Evolutionary conservation across 1,140 invertebrate species (phyloP).

Genomic region (Tribolium madens): DNA sequence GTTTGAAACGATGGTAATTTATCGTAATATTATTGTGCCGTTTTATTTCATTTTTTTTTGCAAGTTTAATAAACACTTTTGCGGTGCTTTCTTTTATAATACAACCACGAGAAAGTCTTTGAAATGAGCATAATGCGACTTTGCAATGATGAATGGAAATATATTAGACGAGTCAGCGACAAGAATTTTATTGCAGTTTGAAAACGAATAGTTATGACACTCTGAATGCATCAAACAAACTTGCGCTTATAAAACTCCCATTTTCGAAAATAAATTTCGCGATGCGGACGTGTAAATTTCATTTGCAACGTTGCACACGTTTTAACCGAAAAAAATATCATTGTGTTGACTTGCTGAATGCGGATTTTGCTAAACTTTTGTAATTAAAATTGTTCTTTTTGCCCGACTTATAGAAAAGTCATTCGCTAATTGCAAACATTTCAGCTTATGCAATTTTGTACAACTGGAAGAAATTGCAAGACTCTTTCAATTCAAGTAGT

Average conservation of each 20-base stretch:
- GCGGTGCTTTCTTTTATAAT: neutral
- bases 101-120: too few species aligned
- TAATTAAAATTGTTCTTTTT: slow-evolving; percentile 15
- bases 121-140: too few species aligned
- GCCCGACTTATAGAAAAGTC: slow-evolving; percentile 1
- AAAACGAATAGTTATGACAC: too few species aligned
- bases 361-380: neutral
- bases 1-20: slow-evolving; percentile 18
- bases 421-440: neutral
- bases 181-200: too few species aligned
- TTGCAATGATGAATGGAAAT: neutral
- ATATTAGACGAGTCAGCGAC: too few species aligned
- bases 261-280: neutral
- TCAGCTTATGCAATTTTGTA: neutral
- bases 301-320: neutral
- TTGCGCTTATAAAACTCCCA: neutral
- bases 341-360: slow-evolving; percentile 3
- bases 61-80: neutral
- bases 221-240: too few species aligned
- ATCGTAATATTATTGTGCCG: neutral
- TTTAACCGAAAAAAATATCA: slow-evolving; percentile 4
- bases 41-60: neutral
- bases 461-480: neutral
- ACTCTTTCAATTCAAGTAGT: too few species aligned
- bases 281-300: neutral